Conservation (phyloP, 2,797 vertebrate genomes). For the Jordanella pulchra region DNA sequence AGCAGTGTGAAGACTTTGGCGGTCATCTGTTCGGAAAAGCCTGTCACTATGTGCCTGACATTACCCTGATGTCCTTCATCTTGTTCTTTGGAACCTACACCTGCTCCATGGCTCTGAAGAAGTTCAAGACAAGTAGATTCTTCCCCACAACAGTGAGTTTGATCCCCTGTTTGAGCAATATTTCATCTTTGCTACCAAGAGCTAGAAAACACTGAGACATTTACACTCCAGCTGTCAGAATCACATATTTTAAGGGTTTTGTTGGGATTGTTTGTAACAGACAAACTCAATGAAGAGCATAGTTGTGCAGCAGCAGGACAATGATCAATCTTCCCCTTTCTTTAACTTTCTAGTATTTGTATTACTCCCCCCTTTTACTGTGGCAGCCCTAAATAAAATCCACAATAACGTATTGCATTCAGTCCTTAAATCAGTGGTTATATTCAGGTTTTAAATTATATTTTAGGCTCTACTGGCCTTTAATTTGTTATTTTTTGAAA, state of each 20-base stretch:
- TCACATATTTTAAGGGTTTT: not conserved
- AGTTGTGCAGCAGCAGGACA: not conserved
- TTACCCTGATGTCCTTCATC: constrained; percentile 97
- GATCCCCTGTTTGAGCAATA: not conserved
- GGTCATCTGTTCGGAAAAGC: constrained; percentile 84
- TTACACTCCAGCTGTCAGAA: not conserved
- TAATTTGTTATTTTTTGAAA: too few species aligned
- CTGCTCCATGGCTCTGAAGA: constrained; percentile 95
- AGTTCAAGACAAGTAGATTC: constrained; percentile 96
- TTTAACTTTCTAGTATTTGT: too few species aligned
- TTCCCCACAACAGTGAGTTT: constrained; percentile 93
- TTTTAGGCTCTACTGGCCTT: too few species aligned
- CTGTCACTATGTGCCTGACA: constrained; percentile 90
- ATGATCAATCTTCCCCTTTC: too few species aligned
- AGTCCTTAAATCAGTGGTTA: too few species aligned
- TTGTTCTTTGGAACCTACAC: constrained; percentile 96
- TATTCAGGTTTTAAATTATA: too few species aligned
- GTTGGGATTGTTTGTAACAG: not conserved
- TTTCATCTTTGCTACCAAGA: too few species aligned
- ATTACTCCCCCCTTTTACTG: not conserved
- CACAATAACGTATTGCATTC: not conserved
- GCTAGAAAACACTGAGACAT: not conserved
- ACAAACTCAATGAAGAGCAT: not conserved
- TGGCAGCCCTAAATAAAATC: not conserved
- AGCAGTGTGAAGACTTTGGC: constrained; percentile 83